A percentile compares a stretch with the other conserved stretches of the same genome.
phyloP scores from a whole-genome alignment of 2,797 vertebrate genomes.

The Malurus splendens region DNA sequence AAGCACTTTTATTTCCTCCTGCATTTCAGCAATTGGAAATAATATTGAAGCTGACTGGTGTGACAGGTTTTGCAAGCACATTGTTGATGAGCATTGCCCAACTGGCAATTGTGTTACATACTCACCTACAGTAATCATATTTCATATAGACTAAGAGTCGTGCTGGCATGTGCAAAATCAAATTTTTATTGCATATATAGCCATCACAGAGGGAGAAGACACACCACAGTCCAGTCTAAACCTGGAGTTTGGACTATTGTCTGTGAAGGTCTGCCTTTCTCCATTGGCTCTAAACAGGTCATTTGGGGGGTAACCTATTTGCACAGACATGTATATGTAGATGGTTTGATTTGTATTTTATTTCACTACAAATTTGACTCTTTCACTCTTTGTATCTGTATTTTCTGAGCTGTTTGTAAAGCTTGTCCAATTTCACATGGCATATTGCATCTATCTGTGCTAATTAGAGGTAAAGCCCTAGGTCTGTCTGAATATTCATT shows the following conservation, averaged over 20 bases:
- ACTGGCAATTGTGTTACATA: neutral
- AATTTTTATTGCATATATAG: neutral
- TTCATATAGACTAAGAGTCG: neutral
- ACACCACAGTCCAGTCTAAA: accelerated
- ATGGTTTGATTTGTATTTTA: neutral
- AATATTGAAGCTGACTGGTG: neutral
- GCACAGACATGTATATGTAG: neutral
- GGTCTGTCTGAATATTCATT: neutral
- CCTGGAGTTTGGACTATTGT: no score
- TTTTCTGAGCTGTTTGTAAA: neutral
- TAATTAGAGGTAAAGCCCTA: neutral
- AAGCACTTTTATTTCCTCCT: neutral
- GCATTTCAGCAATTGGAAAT: neutral
- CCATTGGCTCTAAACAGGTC: neutral
- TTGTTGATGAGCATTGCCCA: neutral
- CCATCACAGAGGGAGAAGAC: neutral
- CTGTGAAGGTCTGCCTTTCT: neutral
- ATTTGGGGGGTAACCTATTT: neutral
- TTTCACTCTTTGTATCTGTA: neutral
- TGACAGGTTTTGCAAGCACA: neutral
- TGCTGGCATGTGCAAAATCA: neutral
- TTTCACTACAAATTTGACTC: neutral
- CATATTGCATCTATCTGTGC: neutral
- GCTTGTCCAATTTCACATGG: neutral
- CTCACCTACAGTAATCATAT: neutral